Evolutionary conservation across 2,113 vertebrate genomes (phyloP).

Genomic region (Collichthys lucidus): DNA sequence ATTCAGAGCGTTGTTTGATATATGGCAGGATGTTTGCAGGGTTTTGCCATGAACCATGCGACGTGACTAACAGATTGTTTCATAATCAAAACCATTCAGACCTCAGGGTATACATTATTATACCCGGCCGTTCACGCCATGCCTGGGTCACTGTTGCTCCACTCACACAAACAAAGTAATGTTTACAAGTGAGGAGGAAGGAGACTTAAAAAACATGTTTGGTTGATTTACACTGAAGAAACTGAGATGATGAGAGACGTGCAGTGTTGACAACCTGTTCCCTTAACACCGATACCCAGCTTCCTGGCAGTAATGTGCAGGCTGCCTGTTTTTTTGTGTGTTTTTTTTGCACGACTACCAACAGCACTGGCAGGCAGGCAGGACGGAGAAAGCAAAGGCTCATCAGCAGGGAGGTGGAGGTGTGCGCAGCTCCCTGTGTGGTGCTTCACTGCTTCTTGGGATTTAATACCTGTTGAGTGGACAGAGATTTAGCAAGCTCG

Average conservation of each 20-base stretch:
- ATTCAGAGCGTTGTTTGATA: conserved; percentile 56
- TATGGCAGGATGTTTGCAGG: conserved; percentile 64
- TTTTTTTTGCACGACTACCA: conserved; percentile 38
- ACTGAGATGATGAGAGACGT: conserved; percentile 12
- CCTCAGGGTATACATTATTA: conserved; percentile 15
- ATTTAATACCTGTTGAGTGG: conserved; percentile 80
- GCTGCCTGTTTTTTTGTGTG: not conserved
- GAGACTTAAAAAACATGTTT: conserved; percentile 30
- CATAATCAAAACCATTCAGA: conserved; percentile 64
- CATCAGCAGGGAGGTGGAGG: conserved; percentile 54
- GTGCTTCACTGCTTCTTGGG: conserved; percentile 50
- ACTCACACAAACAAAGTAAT: conserved; percentile 40
- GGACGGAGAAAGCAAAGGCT: conserved; percentile 36
- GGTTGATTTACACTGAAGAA: conserved; percentile 11
- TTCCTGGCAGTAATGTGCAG: conserved; percentile 41
- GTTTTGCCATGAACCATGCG: conserved; percentile 50
- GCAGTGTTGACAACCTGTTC: conserved; percentile 10
- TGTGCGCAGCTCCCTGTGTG: conserved; percentile 47
- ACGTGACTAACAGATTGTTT: conserved; percentile 53
- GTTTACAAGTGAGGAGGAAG: conserved; percentile 34
- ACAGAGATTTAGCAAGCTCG: conserved; percentile 74
- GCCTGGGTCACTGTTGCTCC: conserved; percentile 14
- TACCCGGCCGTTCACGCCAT: conserved; percentile 6
- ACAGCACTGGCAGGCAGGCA: conserved; percentile 29
- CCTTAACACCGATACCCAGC: not conserved